Evolutionary conservation across 2,113 vertebrate species (phyloP).

Genomic region (Patagioenas fasciata): DNA sequence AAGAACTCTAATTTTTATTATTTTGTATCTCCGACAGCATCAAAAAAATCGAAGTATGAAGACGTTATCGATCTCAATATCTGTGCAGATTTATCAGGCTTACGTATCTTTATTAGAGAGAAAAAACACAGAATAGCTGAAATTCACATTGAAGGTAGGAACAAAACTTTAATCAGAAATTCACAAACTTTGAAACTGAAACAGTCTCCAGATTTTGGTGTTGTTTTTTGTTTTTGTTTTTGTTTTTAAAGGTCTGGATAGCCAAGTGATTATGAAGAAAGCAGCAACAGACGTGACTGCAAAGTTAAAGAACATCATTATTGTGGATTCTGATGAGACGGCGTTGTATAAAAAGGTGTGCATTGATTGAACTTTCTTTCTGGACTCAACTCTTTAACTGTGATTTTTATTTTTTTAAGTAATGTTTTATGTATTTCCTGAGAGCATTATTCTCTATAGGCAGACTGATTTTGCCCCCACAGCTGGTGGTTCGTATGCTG

Average conservation of each 20-base stretch:
- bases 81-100: constrained; percentile 88
- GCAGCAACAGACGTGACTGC: constrained; percentile 84
- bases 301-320: constrained; percentile 91
- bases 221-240: not conserved
- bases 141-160: constrained; percentile 92
- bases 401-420: not conserved
- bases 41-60: constrained; percentile 82
- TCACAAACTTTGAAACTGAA: not conserved
- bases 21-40: constrained; percentile 69
- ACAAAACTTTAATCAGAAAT: not conserved
- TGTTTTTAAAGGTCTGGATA: constrained; percentile 87
- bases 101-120: constrained; percentile 91
- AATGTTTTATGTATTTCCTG: not conserved
- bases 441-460: not conserved
- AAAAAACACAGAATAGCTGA: constrained; percentile 89
- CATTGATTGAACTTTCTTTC: not conserved
- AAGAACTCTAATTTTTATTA: not conserved
- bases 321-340: constrained; percentile 88
- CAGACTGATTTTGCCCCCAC: not conserved
- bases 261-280: constrained; percentile 88
- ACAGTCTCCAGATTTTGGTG: not conserved
- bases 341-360: constrained; percentile 93
- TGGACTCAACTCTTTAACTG: not conserved
- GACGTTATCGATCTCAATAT: constrained; percentile 88
- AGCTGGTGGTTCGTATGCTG: not conserved